A percentile compares a stretch with the other conserved stretches of the same genome.
These are phyloP conservation scores for Garrulus glandarius DNA, from an alignment of 2,797 vertebrate genomes.

Conservation along the genomic window DNA sequence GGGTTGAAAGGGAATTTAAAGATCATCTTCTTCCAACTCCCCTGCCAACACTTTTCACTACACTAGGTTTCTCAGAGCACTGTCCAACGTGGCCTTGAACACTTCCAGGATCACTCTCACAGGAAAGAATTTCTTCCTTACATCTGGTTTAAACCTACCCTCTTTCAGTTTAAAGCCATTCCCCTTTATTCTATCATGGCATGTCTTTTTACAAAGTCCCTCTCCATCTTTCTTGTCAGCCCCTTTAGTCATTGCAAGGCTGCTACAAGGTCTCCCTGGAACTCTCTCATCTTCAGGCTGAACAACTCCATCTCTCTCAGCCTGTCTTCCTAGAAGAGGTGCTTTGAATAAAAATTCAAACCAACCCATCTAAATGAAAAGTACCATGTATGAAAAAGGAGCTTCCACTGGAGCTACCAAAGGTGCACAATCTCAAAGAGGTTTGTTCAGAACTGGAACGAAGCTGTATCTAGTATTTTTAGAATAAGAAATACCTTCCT, in stretches of 20 bases:
- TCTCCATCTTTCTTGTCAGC: background rate
- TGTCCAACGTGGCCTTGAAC: background rate
- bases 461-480: background rate
- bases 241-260: background rate
- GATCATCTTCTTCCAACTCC: background rate
- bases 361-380: background rate
- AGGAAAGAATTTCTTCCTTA: background rate
- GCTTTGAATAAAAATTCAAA: background rate
- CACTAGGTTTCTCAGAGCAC: background rate
- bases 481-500: conserved; percentile 3
- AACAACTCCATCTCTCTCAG: background rate
- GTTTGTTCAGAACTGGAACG: background rate
- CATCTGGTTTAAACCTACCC: background rate
- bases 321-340: background rate
- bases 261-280: background rate
- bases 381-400: background rate
- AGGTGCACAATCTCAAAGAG: background rate
- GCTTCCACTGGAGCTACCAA: background rate
- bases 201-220: background rate
- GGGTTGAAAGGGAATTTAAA: background rate
- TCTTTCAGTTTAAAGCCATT: background rate
- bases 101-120: background rate
- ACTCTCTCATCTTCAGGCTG: background rate
- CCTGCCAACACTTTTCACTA: background rate
- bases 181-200: too few relatives aligned